These are phyloP conservation scores for Microtus pennsylvanicus DNA, from an alignment of 2,113 vertebrate genomes.

Conservation along the genomic window DNA sequence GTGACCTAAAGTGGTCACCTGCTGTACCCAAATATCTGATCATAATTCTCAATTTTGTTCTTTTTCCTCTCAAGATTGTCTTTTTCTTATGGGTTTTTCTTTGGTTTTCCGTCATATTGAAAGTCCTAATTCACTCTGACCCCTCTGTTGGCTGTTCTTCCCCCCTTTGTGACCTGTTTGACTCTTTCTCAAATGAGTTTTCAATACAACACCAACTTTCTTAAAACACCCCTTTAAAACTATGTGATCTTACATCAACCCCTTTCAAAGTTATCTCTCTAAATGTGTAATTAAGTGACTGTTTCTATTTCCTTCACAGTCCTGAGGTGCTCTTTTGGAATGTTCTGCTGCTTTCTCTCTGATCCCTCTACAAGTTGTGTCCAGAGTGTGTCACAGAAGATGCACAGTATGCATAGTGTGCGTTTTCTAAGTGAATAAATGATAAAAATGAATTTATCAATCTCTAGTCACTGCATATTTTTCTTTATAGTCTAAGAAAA, in stretches of 20 bases:
- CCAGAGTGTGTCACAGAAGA: not conserved
- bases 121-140: not conserved
- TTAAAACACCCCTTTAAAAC: not conserved
- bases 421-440: not conserved
- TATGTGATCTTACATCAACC: not conserved
- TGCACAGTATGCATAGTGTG: not conserved
- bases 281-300: not conserved
- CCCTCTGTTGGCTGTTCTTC: not conserved
- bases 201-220: not conserved
- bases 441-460: not conserved
- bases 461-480: not conserved
- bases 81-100: not conserved
- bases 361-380: not conserved
- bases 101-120: not conserved
- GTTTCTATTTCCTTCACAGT: not conserved
- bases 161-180: not conserved
- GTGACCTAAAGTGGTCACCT: not conserved
- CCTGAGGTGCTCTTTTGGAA: not conserved
- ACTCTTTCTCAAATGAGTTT: not conserved
- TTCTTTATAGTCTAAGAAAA: too few relatives aligned
- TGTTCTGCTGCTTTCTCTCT: not conserved
- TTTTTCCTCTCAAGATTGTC: not conserved
- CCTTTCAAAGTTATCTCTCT: too few relatives aligned
- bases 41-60: not conserved
- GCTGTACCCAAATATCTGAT: not conserved